Evolutionary conservation across 2,113 vertebrate genomes (phyloP), one percentile per base, ranked within the genome.

Genomic region (Cinclus mexicanus): DNA sequence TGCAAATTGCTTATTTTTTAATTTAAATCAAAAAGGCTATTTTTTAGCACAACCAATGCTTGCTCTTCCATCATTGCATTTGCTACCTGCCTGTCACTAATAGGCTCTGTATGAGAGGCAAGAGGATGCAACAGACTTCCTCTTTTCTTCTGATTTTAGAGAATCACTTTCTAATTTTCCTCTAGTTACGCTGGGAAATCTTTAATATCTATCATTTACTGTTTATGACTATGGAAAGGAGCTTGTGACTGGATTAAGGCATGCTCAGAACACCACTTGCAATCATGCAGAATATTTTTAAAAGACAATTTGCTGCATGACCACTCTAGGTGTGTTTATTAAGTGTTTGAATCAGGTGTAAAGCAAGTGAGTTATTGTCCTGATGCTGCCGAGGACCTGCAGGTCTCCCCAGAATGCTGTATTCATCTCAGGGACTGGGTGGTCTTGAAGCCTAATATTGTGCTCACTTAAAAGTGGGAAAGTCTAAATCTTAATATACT

Each of bases 1-100:
- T 93, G 69, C 56, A 95, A 87, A 82, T 95, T 75, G 39, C 71
- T 80, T 93, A 57, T 88, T 92, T 93, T 89, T 68, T 79, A 72
- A 70, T 72, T 79, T 93, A 76, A 93, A 82, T 88, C 33, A 22
- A 22, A 49, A 18, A 1, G 56, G 39, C 60, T 81, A 26, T 56
- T 94, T 95, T 93, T 94, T 90, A 76, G 76, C 79, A 75, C 47
- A 46, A 46, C 59, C 60, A 55, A 3, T 70, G 52, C 67, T 88
- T 78, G 21, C 41, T 50, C 33, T 74, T 88, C 89, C 70, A 44
- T 80, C 44, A 33, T 24, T 49, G 56, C 20, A 6, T 89, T 75
- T 80, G 52, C 47, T 88, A 88, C 76, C 61, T 91, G 63, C 75
- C 64, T 87, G 8, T 72, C 69, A 29, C 47, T 78, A 26, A 41